Percentiles rank a stretch among this genome's conserved stretches.
Conservation (phyloP, 1,140 invertebrate genomes). For the Drosophila bocki region DNA sequence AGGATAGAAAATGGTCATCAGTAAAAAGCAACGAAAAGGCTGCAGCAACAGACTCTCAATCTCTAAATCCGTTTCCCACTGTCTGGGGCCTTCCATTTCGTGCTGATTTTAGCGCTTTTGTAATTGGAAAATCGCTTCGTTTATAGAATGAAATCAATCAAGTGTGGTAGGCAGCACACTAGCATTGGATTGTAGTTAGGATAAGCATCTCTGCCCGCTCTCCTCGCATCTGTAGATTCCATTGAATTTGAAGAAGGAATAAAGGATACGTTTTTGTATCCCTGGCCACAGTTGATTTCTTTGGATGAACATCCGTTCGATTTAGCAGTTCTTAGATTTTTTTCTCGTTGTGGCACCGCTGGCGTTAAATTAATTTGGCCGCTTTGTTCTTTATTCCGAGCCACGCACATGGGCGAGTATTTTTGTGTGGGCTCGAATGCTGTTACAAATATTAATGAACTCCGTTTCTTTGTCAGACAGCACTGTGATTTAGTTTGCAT, state of each 20-base stretch:
- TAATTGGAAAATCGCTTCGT: conserved; percentile 78
- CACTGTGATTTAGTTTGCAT: conserved; percentile 57
- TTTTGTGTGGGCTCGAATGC: conserved; percentile 37
- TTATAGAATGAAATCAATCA: conserved; percentile 84
- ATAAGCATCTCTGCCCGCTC: conserved; percentile 45
- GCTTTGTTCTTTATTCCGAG: conserved; percentile 59
- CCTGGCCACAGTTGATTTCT: conserved; percentile 64
- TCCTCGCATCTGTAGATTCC: conserved; percentile 33
- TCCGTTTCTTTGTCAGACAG: conserved; percentile 11
- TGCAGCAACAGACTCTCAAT: not conserved
- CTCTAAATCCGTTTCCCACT: conserved; percentile 21
- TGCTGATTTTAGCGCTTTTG: conserved; percentile 83
- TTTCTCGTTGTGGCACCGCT: conserved; percentile 38
- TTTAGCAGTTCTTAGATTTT: conserved; percentile 25
- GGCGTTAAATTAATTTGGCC: conserved; percentile 75
- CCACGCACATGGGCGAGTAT: conserved; percentile 13
- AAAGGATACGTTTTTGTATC: conserved; percentile 69
- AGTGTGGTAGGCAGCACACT: conserved; percentile 73
- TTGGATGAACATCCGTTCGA: conserved; percentile 31
- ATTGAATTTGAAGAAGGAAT: conserved; percentile 54
- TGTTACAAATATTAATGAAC: conserved; percentile 78
- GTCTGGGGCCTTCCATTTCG: conserved; percentile 61
- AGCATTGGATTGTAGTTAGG: conserved; percentile 43
- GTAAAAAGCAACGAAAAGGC: not conserved
- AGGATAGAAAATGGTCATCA: not conserved